Base-by-base conservation (phyloP, 2,113 vertebrate species). In the Neolamprologus fasciatus region DNA sequence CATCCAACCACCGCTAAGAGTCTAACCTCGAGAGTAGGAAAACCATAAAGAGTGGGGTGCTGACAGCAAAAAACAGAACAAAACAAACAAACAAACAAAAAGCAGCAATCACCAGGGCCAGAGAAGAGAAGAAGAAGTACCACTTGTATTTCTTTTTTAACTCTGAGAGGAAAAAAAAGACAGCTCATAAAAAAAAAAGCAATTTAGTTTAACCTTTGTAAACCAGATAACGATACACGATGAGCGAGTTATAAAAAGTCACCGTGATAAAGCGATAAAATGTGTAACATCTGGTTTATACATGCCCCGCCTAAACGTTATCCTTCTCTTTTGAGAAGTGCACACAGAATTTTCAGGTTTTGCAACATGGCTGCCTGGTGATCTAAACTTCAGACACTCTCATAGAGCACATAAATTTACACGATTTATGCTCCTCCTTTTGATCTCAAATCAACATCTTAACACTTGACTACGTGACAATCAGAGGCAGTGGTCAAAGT, bases 331-430 rank as follows among this genome's bases (percentile, higher is more conserved):
- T 83, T 79, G 37, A 86, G 83, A 90, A 87, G 76, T 82, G 87
- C 33, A 83, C 40, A 85, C 55, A 91, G 19, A 93, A 81, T 82
- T 88, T 92, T 92, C 94, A 89, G 92, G 92, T 95, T 96, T 90
- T 92, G 88, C 93, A 63, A 87, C 89, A 92, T 86, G 81, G 86
- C 81, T 83, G 21, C 21, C 23, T 42, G n/a, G 33, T 13, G 47
- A 19, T 47, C 40, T 0, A 47, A 76, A 47, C 21, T 73, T 45
- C 0, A 78, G 23, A 51, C 1, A 78, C 26, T 78, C 71, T 50
- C 45, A 50, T 47, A 28, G 4, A 12, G 23, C 71, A 31, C 42
- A 31, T 76, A 47, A 2, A 47, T 47, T 12, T 76, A 47, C 1
- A 12, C 6, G 14, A 47, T 51, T 50, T 51, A 78, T 33, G 73